phyloP scores from a whole-genome alignment of 2,113 vertebrate species.

The Suricata suricatta region DNA sequence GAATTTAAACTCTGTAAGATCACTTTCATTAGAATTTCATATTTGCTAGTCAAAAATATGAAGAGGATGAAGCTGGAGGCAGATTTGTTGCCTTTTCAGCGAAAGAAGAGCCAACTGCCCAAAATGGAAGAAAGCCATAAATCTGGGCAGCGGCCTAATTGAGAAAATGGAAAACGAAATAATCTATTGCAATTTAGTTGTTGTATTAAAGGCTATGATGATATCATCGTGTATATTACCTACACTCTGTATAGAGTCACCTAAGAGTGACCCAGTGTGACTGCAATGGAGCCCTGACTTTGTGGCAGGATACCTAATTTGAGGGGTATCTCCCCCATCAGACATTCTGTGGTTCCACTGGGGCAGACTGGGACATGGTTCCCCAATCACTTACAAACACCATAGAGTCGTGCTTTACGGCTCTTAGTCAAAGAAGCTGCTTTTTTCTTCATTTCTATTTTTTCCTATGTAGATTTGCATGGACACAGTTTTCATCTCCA shows the following conservation, averaged over 20 bases:
- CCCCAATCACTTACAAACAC: not conserved
- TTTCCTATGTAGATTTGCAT: not conserved
- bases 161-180: conserved; percentile 49
- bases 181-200: not conserved
- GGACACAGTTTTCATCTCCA: not conserved
- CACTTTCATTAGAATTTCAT: not conserved
- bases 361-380: accelerated
- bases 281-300: not conserved
- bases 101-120: not conserved
- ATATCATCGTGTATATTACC: not conserved
- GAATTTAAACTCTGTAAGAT: not conserved
- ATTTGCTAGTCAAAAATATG: not conserved
- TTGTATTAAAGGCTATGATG: not conserved
- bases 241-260: not conserved
- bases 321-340: not conserved
- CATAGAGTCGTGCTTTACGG: not conserved
- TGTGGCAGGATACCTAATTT: not conserved
- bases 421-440: not conserved
- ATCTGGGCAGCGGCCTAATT: not conserved
- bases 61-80: not conserved
- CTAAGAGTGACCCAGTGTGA: not conserved
- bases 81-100: not conserved
- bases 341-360: not conserved
- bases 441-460: not conserved
- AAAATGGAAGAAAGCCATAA: not conserved